Percentiles rank a stretch among this genome's conserved stretches.
These are phyloP conservation scores for Bos indicus DNA, from an alignment of 2,113 vertebrate species.

Conservation along the genomic window DNA sequence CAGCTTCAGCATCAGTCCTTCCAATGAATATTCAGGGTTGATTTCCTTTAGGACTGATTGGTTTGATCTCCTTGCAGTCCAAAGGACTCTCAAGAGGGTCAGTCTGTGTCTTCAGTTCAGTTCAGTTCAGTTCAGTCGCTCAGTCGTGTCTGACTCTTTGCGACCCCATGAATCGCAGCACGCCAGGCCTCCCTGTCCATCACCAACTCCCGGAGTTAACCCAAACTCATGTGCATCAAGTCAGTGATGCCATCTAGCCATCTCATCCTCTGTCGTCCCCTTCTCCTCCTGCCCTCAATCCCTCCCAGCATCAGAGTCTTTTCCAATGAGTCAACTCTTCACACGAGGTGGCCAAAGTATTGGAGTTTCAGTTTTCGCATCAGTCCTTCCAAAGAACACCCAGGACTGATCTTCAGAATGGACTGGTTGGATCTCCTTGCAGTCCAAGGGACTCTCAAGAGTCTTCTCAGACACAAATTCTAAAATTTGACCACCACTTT, in stretches of 20 bases:
- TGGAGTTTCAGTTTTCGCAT: background rate
- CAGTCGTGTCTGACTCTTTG: too few species aligned
- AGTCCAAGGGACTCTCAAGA: background rate
- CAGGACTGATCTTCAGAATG: background rate
- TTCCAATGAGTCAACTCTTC: background rate
- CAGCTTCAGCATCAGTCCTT: background rate
- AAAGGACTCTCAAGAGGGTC: background rate
- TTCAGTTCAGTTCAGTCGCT: too few species aligned
- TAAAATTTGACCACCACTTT: background rate
- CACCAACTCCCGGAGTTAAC: too few species aligned
- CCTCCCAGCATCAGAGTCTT: background rate
- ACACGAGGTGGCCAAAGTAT: background rate
- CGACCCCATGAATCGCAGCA: too few species aligned
- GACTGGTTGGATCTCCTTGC: background rate
- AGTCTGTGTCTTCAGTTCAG: background rate
- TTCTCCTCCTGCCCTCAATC: background rate
- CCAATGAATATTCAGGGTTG: background rate
- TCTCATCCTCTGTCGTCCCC: background rate
- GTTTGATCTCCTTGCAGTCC: background rate
- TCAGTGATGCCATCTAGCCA: background rate
- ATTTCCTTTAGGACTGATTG: background rate
- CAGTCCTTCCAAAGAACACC: background rate
- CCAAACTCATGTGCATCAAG: rapidly evolving
- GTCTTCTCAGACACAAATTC: background rate
- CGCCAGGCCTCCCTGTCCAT: too few species aligned